These are phyloP conservation scores for Hydrolagus colliei DNA, from an alignment of 2,797 vertebrate species.

Conservation along the genomic window DNA sequence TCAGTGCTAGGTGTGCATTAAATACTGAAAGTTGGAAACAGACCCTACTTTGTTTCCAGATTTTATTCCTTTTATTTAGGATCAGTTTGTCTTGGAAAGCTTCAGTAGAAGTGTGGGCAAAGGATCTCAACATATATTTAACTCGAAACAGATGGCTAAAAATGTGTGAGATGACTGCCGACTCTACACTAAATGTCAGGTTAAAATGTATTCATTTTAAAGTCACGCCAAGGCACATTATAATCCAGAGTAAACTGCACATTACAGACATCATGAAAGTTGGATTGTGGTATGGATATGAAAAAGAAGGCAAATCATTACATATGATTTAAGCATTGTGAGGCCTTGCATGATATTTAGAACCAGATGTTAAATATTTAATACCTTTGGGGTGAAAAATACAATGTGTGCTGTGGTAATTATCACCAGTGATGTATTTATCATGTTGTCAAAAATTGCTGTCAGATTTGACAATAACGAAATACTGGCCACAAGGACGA, in stretches of 20 bases:
- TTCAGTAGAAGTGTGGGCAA: constrained; percentile 12
- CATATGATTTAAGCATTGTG: not conserved
- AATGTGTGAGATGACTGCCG: constrained; percentile 1
- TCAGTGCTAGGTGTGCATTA: not conserved
- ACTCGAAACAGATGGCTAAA: constrained; percentile 16
- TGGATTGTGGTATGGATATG: not conserved
- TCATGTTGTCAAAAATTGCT: too few relatives aligned
- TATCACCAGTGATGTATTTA: too few relatives aligned
- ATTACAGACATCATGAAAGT: not conserved
- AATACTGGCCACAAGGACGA: too few relatives aligned
- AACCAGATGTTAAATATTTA: too few relatives aligned
- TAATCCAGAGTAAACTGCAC: not conserved
- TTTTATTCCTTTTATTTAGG: constrained; percentile 10
- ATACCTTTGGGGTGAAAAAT: too few relatives aligned
- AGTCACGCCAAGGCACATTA: not conserved
- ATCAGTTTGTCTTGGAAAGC: constrained; percentile 13
- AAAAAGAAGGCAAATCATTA: constrained; percentile 8
- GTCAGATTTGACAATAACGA: too few relatives aligned
- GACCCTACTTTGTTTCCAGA: not conserved
- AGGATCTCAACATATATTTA: not conserved
- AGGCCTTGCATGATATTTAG: too few relatives aligned
- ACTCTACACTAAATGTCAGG: constrained; percentile 1
- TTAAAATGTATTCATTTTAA: constrained; percentile 8
- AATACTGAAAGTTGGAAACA: not conserved
- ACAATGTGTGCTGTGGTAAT: too few relatives aligned